These are phyloP conservation scores for Actinernus sp. DNA, from an alignment of 92 coral and sea anemone genomes.

Conservation along the genomic window DNA sequence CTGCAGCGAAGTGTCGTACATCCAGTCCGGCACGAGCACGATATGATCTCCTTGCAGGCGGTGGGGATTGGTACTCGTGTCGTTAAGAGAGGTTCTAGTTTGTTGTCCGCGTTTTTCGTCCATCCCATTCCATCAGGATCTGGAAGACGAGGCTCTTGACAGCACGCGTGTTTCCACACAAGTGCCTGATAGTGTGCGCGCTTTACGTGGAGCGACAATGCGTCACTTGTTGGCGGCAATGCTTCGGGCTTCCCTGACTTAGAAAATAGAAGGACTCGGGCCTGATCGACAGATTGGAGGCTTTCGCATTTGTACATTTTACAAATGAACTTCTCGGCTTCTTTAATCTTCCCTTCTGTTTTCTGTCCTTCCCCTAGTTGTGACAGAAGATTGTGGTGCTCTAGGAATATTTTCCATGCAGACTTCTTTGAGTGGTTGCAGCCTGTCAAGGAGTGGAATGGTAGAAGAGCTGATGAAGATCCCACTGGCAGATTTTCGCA, in stretches of 20 bases:
- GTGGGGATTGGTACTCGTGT: conserved; percentile 49
- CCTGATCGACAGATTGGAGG: conserved; percentile 30
- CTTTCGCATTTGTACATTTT: conserved; percentile 35
- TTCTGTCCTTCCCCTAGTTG: conserved; percentile 10
- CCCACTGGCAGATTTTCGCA: conserved; percentile 32
- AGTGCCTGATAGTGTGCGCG: conserved; percentile 50
- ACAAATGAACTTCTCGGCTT: conserved; percentile 50
- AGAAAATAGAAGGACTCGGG: neutral
- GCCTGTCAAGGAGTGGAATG: conserved; percentile 60
- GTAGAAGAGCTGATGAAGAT: conserved; percentile 42
- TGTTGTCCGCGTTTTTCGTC: conserved; percentile 14
- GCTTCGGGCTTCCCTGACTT: conserved; percentile 1
- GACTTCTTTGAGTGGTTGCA: conserved; percentile 38
- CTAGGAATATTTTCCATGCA: conserved; percentile 34
- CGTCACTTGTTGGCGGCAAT: conserved; percentile 37
- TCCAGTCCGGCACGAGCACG: conserved; percentile 51
- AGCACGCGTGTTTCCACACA: conserved; percentile 35
- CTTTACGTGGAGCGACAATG: conserved; percentile 24
- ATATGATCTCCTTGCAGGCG: conserved; percentile 63
- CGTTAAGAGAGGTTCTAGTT: conserved; percentile 47
- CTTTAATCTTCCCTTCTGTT: conserved; percentile 1
- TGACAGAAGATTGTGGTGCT: conserved; percentile 32
- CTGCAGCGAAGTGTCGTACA: conserved; percentile 58
- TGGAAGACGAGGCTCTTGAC: conserved; percentile 27
- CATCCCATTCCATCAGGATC: conserved; percentile 14